Percentiles rank a stretch among this genome's conserved stretches.
These are phyloP conservation scores for Chondrilla cf. caribensis DNA, from an alignment of 37 sponge, comb jelly and placozoan species.

Conservation along the genomic window DNA sequence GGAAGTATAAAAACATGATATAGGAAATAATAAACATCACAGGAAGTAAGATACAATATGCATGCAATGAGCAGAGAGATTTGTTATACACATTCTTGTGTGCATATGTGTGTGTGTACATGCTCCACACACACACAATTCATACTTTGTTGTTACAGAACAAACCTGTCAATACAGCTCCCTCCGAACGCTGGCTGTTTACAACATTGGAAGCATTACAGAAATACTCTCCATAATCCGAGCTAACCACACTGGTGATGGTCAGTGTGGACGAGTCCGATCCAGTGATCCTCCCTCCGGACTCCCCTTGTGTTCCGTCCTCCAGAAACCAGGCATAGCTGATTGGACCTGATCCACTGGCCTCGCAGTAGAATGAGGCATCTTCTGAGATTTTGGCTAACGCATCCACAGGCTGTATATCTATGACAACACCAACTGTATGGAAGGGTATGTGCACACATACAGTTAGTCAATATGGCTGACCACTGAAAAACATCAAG, in stretches of 20 bases:
- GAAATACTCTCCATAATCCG: background rate
- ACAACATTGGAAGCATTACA: conserved; percentile 14
- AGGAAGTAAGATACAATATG: no score
- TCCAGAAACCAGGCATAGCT: conserved; percentile 7
- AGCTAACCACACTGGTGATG: background rate
- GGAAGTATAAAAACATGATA: no score
- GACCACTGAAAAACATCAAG: no score
- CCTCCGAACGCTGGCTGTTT: background rate
- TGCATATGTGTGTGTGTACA: no score
- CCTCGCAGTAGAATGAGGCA: background rate
- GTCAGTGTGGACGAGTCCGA: background rate
- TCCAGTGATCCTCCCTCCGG: background rate
- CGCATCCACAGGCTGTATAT: background rate
- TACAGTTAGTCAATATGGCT: no score
- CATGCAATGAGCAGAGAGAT: no score
- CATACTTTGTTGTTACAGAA: no score
- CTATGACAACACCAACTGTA: conserved; percentile 18
- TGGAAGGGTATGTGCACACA: no score
- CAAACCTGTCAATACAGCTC: background rate
- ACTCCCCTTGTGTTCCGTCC: background rate
- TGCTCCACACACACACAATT: no score
- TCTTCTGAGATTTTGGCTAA: background rate
- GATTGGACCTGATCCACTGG: background rate
- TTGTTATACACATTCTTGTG: background rate
- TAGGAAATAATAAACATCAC: no score